Evolutionary conservation across 2,888 invertebrate genomes (phyloP), one percentile per base, ranked within the genome.

Genomic region (Mesochorus sp.): DNA sequence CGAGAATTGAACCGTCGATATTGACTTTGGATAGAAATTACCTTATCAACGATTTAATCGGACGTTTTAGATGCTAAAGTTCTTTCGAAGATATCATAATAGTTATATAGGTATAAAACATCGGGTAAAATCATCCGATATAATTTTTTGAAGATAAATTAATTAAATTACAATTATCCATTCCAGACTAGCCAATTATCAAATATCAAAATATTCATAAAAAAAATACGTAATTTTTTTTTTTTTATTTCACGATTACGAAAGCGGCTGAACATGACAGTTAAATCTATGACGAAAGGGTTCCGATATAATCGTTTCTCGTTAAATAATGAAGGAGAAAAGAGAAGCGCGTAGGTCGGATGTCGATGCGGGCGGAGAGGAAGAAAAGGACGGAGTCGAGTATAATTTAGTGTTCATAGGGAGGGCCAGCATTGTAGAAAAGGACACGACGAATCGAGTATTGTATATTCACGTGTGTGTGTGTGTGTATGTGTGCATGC

Each of bases 301-400:
- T 37, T 37, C 8, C 12, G n/a, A n/a, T n/a, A 12, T 37, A 37
- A 37, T 37, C 37, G 37, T 37, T 37, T 37, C 37, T 37, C 37
- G 37, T 37, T 37, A 37, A 37, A 37, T 37, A 37, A 8, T 37
- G 37, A 37, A 6, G 37, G 12, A n/a, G n/a, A n/a, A n/a, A 37
- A 37, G 4, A 61, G 71, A 79, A 76, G 70, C 77, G 73, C 53
- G 61, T 66, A 28, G 28, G 34, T 14, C 19, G 21, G 76, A 71
- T 44, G 47, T n/a, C n/a, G n/a, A n/a, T 44, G 53, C 66, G 68
- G 51, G 61, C 59, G 74, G 28, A 72, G 70, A 78, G 81, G 77
- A 19, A 28, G 51, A 37, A 67, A 68, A 12, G 64, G 51, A 77
- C 57, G 70, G 53, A 62, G 62, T 53, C 21, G 78, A 70, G 39